Evolutionary conservation across 2,797 vertebrate genomes (phyloP), one percentile per base, ranked within the genome.

Genomic region (Epinephelus malabaricus): DNA sequence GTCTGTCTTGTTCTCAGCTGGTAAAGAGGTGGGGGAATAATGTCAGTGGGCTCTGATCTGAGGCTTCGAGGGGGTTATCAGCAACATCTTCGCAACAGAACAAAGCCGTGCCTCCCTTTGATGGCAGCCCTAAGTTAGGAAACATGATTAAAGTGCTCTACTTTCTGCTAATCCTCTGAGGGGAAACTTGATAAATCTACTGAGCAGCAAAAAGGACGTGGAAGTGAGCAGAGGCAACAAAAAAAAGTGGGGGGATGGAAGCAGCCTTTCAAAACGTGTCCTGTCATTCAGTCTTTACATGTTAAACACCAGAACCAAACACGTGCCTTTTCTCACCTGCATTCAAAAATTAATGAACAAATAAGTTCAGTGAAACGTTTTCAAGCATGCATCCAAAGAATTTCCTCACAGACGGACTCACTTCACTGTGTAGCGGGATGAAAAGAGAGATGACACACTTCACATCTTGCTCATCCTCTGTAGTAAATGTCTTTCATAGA

Each of bases 121-220:
- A 94, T 91, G 91, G 88, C 89, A 84, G 76, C 66, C 83, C 87
- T 88, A 80, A 92, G 89, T 93, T 87, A 81, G 84, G 92, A 92
- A 93, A 92, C 92, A 93, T 93, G 94, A 95, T 95, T 94, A 95
- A 94, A 95, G 93, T 84, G 91, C 89, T 93, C 93, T 83, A 93
- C 86, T 95, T 95, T 93, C 92, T 83, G 84, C 85, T 88, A 82
- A 87, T 93, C 84, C 94, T 93, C 88, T 53, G 83, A 90, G 90
- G 90, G 87, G 81, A 74, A 88, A 88, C 89, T 88, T 83, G 86
- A 94, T 94, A 88, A 92, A 95, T 92, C 90, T 81, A 86, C 80
- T 10, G 80, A 88, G 82, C 85, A 84, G 78, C 61, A 82, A 78
- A 84, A 80, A 83, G 69, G 69, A 85, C 74, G 19, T 54, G 61